phyloP scores from a whole-genome alignment of 2,797 vertebrate genomes.

The Argyrosomus regius region DNA sequence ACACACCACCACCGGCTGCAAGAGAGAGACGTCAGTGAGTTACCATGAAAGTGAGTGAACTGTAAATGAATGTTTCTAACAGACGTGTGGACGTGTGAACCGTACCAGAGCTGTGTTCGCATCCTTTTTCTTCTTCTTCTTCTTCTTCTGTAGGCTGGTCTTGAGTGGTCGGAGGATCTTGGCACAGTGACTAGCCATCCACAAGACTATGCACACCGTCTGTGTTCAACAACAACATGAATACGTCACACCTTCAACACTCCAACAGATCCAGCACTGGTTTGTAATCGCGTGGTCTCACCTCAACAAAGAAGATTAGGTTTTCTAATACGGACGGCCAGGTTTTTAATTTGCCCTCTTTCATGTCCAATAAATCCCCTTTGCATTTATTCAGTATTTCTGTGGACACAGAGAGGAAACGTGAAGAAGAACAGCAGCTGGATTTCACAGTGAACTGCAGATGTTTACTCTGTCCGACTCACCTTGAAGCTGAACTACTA shows the following conservation, averaged over 20 bases:
- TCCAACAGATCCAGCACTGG: rapidly evolving
- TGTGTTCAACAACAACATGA: slow-evolving; percentile 58
- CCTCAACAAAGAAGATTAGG: slow-evolving; percentile 96
- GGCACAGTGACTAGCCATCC: slow-evolving; percentile 93
- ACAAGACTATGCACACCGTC: slow-evolving; percentile 91
- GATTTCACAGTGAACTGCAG: background rate
- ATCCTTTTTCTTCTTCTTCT: slow-evolving; percentile 99
- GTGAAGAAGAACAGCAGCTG: background rate
- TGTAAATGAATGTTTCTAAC: too few species aligned
- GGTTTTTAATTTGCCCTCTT: slow-evolving; percentile 89
- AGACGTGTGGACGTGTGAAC: too few species aligned
- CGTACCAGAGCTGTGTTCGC: slow-evolving; percentile 86
- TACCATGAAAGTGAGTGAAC: background rate
- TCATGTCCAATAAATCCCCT: slow-evolving; percentile 93
- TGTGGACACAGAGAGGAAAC: slow-evolving; percentile 69
- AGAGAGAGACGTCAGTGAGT: slow-evolving; percentile 2
- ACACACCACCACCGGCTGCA: slow-evolving; percentile 91
- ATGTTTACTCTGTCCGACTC: slow-evolving; percentile 33
- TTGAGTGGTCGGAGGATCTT: slow-evolving; percentile 93
- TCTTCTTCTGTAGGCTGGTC: slow-evolving; percentile 97
- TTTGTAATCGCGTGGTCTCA: slow-evolving; percentile 63
- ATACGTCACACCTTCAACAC: background rate
- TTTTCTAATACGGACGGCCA: slow-evolving; percentile 91
- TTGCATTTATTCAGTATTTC: slow-evolving; percentile 94
- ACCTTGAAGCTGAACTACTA: slow-evolving; percentile 95